Base-by-base conservation (phyloP, 2,797 vertebrate genomes). In the Coregonus ussuriensis region DNA sequence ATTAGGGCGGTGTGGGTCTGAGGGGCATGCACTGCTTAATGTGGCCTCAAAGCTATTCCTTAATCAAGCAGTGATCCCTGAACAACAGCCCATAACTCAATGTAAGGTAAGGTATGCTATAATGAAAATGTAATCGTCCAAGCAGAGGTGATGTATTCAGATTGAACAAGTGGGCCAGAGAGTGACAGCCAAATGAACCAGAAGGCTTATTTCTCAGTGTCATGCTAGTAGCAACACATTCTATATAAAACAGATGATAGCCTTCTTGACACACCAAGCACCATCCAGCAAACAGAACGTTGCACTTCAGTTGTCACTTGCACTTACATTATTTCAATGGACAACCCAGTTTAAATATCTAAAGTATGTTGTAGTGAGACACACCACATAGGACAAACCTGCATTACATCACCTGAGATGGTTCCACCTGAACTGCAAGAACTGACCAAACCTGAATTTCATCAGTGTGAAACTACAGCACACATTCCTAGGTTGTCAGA, bases 361-460 rank as follows among this genome's bases (percentile, higher is more conserved):
- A 21, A 3, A n/a, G 6, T 62, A 7, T 62, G 54, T n/a, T 59
- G 59, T 62, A 62, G 59, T 25, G 21, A 62, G 7, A 62, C 2
- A 47, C 9, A 62, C 9, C 4, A 62, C 59, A 62, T 21, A 62
- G 59, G 15, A 33, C 71, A 72, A 33, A 33, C 71, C 29, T 31
- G 5, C 51, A 54, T 53, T 80, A 56, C 76, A 71, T 90, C 91
- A 91, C 77, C 83, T 41, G 78, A 66, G 77, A 79, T 71, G 85
- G 93, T 93, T 93, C 92, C 88, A 89, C 80, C 85, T 82, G 71
- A 80, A 91, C 89, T 82, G 86, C 88, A 89, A 86, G 81, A 94
- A 93, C 93, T 85, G 74, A 87, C 87, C 90, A 81, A 91, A 94
- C 94, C 91, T 89, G 93, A 91, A 87, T 85, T 79, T 66, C 85